These are phyloP conservation scores for Petrocephalus microphthalmus DNA, from an alignment of 2,113 vertebrate species.

Conservation along the genomic window DNA sequence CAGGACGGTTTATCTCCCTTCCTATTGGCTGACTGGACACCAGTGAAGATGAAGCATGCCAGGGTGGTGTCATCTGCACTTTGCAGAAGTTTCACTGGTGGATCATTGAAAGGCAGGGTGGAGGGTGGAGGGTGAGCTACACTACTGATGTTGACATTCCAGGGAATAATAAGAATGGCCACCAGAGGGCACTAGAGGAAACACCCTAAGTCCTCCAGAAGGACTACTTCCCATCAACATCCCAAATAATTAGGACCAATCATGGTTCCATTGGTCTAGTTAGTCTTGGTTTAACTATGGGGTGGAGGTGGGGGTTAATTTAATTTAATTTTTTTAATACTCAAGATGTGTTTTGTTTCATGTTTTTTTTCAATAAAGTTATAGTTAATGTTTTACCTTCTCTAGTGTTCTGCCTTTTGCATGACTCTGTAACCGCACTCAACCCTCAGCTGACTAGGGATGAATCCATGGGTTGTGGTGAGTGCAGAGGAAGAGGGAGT, in stretches of 20 bases:
- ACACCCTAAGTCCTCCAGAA: neutral
- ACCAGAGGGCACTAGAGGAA: neutral
- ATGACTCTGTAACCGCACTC: neutral
- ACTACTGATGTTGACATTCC: neutral
- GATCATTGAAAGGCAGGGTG: neutral
- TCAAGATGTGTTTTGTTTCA: neutral
- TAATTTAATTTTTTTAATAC: neutral
- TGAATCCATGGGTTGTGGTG: neutral
- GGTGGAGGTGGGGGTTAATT: neutral
- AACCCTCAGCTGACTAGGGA: neutral
- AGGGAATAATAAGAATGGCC: neutral
- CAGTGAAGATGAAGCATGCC: neutral
- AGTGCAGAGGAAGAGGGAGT: neutral
- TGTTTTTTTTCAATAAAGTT: neutral
- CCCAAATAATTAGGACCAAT: neutral
- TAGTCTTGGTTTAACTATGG: neutral
- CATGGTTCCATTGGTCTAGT: neutral
- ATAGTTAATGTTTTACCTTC: neutral
- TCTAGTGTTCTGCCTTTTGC: neutral
- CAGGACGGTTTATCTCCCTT: neutral
- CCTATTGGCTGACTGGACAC: neutral
- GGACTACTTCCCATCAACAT: neutral
- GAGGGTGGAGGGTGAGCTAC: neutral
- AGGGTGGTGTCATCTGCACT: neutral
- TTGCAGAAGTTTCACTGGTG: neutral